phyloP scores from a whole-genome alignment of 2,113 vertebrate genomes.

The human region GRCh38 chr15:25834501-25835000 shows the following conservation, averaged over 20 bases:
- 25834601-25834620: background rate
- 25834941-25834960: background rate
- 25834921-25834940: too few species aligned
- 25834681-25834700: background rate
- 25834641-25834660: too few species aligned
- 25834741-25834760: too few species aligned
- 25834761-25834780: background rate
- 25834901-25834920: background rate
- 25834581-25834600: background rate
- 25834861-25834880: too few species aligned
- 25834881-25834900: background rate
- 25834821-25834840: background rate
- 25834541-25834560: background rate
- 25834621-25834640: background rate
- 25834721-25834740: background rate
- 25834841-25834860: background rate
- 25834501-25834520: background rate
- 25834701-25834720: background rate
- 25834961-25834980: background rate
- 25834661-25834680: background rate
- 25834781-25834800: background rate
- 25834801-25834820: background rate
- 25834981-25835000: too few species aligned
- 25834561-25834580: background rate
- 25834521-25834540: background rate